Conservation (phyloP, 2,113 vertebrate species). For the Tachysurus fulvidraco region DNA sequence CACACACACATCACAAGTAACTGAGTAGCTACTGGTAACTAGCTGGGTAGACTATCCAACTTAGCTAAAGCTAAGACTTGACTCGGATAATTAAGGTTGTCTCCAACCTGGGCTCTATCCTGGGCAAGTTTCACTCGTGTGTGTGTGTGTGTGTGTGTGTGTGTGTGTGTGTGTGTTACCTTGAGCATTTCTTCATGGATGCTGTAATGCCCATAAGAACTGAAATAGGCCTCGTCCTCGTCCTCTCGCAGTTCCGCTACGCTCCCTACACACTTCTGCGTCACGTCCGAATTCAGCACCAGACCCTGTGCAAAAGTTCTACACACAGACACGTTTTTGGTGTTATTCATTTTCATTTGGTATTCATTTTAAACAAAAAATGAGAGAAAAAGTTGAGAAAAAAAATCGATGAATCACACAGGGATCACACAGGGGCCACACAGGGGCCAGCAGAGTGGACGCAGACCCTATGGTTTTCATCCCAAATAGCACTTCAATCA, state of each 20-base stretch:
- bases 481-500: constrained; percentile 56
- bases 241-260: constrained; percentile 84
- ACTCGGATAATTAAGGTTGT: too few relatives aligned
- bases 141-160: neutral
- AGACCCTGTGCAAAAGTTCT: constrained; percentile 88
- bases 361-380: neutral
- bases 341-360: neutral
- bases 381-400: neutral
- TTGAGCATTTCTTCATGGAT: constrained; percentile 99
- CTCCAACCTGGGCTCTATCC: too few relatives aligned
- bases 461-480: constrained; percentile 58
- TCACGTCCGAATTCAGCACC: constrained; percentile 82
- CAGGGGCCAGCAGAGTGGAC: constrained; percentile 55
- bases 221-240: constrained; percentile 93
- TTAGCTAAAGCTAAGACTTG: too few relatives aligned
- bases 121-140: neutral
- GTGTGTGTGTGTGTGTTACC: constrained; percentile 67
- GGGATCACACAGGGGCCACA: constrained; percentile 27
- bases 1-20: neutral
- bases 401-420: neutral
- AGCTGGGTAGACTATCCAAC: neutral
- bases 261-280: constrained; percentile 62
- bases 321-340: constrained; percentile 63
- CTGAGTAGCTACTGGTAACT: neutral
- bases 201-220: constrained; percentile 92